Conservation (phyloP, 2,797 vertebrate species). For the Huso huso region DNA sequence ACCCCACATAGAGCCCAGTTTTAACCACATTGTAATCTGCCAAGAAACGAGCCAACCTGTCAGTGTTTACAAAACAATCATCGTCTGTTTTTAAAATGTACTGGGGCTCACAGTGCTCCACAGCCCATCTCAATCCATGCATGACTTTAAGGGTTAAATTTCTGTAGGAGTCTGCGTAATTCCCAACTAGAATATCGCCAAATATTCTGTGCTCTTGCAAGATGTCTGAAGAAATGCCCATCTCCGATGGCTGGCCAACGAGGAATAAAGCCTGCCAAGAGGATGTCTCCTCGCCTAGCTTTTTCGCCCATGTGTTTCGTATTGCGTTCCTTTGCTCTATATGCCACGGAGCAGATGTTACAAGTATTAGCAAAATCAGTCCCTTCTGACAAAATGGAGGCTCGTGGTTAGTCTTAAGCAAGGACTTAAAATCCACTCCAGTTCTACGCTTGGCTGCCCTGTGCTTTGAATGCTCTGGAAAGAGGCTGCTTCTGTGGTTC, state of each 20-base stretch:
- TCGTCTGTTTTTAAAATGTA: slow-evolving; percentile 21
- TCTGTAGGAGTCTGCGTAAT: slow-evolving; percentile 16
- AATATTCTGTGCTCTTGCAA: neutral
- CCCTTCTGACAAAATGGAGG: slow-evolving; percentile 12
- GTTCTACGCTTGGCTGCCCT: slow-evolving; percentile 6
- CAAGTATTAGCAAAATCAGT: slow-evolving; percentile 16
- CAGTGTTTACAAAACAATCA: slow-evolving; percentile 23
- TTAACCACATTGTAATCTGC: neutral
- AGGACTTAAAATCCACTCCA: slow-evolving; percentile 19
- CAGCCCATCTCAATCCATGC: slow-evolving; percentile 18
- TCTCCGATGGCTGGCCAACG: neutral
- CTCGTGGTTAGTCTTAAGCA: neutral
- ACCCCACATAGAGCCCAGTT: rapidly evolving
- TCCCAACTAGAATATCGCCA: slow-evolving; percentile 16
- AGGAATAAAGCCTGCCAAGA: slow-evolving; percentile 22
- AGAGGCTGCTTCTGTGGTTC: neutral
- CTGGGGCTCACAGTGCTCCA: neutral
- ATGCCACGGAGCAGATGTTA: slow-evolving; percentile 7
- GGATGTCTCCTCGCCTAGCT: rapidly evolving
- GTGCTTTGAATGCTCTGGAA: neutral
- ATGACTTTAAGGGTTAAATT: slow-evolving; percentile 30
- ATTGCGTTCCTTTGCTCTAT: neutral
- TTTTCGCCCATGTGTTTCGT: neutral
- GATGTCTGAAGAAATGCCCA: neutral
- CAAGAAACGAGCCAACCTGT: slow-evolving; percentile 15